Evolutionary conservation across 2,888 invertebrate genomes (phyloP), one percentile per base, ranked within the genome.

Genomic region (Adelphocoris suturalis): DNA sequence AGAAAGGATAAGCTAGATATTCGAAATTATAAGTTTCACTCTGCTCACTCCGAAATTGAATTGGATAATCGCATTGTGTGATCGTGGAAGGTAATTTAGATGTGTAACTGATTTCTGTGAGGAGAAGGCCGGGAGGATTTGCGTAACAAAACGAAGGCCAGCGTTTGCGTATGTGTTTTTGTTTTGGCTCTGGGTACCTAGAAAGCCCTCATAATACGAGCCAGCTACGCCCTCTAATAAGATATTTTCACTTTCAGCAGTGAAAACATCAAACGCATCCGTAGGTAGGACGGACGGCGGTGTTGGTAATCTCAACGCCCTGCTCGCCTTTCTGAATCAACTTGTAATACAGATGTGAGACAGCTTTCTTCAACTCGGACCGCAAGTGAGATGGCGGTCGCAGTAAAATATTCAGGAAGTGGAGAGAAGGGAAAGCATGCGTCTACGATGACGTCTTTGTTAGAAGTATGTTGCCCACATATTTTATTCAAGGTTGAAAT

Each of bases 211-310:
- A 82, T 52, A 52, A 82, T 52, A 82, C 14, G 52, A 52, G 82
- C 48, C 23, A 23, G 23, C 52, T 82, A 52, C 82, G 46, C 82
- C 48, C 47, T 81, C 80, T 82, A 82, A 82, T 82, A 52, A 82
- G 82, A 23, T 52, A 52, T 82, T 82, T 82, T 82, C 82, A 82
- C 82, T 82, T 82, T 82, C 82, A 16, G 47, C 23, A 82, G 82
- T 82, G 82, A 82, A 82, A 82, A 82, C 52, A 52, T 14, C 27
- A 13, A 81, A 37, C 80, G 47, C 52, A 82, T 82, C 81, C 81
- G 61, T n/a, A n/a, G 68, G 68, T 12, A 23, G 68, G 68, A 68
- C 68, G 68, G 37, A 37, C 37, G 37, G 37, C 68, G 68, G 68
- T 68, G 68, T 68, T 23, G 12, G 68, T 68, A 68, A 68, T 68